Evolutionary conservation across 2,888 invertebrate genomes (phyloP).

Genomic region (Oligia fasciuncula): DNA sequence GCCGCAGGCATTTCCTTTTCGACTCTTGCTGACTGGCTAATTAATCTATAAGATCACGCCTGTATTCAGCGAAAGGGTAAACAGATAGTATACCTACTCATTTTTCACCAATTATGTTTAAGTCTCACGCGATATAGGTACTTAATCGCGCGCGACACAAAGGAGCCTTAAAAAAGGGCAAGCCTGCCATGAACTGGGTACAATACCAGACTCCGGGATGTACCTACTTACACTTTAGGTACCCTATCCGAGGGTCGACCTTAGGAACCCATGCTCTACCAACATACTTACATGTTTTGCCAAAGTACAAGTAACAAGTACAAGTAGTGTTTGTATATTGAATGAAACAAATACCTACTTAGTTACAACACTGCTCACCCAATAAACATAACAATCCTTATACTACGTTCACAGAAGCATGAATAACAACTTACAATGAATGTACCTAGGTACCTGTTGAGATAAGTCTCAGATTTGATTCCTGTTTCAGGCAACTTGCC

Average conservation of each 20-base stretch:
- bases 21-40: too few species aligned
- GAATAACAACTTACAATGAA: slow-evolving; percentile 47
- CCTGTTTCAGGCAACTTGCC: slow-evolving; percentile 65
- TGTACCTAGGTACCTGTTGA: slow-evolving; percentile 50
- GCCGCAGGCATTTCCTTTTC: background rate
- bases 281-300: background rate
- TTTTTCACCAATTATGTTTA: background rate
- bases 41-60: too few species aligned
- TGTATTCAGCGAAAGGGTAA: too few species aligned
- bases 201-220: background rate
- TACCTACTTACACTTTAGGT: background rate
- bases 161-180: background rate
- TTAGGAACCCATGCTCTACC: background rate
- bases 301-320: too few species aligned
- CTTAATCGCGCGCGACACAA: too few species aligned
- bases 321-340: too few species aligned
- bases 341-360: too few species aligned
- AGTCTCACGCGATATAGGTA: too few species aligned
- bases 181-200: background rate
- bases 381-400: background rate
- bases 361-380: background rate
- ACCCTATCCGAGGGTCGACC: background rate
- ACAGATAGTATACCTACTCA: too few species aligned
- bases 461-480: slow-evolving; percentile 62
- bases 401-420: slow-evolving; percentile 3